A percentile compares a stretch with the other conserved stretches of the same genome.
Evolutionary conservation across 2,113 vertebrate species (phyloP).

Genomic region (Perca fluviatilis): DNA sequence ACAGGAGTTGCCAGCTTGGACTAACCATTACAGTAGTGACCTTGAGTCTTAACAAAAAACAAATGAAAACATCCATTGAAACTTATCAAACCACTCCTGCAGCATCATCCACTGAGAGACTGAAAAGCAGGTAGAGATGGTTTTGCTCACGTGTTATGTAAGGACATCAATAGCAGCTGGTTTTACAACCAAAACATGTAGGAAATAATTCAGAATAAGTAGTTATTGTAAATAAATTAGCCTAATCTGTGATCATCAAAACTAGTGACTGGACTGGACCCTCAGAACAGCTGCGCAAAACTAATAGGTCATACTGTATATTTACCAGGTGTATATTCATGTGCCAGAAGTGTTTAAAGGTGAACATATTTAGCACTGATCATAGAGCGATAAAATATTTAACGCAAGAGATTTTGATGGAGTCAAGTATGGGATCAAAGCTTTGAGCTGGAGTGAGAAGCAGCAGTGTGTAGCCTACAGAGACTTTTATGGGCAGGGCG

Average conservation of each 20-base stretch:
- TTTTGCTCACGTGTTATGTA: background rate
- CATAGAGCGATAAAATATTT: constrained; percentile 28
- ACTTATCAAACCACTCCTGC: background rate
- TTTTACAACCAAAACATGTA: constrained; percentile 12
- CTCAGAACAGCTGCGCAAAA: background rate
- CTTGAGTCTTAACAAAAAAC: background rate
- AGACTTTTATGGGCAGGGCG: background rate
- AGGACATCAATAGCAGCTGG: background rate
- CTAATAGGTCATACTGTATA: background rate
- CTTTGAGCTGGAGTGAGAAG: background rate
- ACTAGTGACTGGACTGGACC: background rate
- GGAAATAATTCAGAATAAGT: background rate
- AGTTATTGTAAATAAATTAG: background rate
- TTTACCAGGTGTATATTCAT: background rate
- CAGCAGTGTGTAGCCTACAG: background rate
- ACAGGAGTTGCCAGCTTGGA: background rate
- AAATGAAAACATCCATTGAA: background rate
- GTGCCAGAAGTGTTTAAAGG: constrained; percentile 2
- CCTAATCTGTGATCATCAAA: background rate
- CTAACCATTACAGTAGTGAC: background rate
- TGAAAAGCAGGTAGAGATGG: background rate
- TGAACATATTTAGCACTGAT: constrained; percentile 13
- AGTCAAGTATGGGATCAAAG: constrained; percentile 17
- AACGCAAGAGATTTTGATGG: background rate
- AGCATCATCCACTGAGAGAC: background rate